phyloP scores from a whole-genome alignment of 2,888 invertebrate genomes.

The Netelia virgata region DNA sequence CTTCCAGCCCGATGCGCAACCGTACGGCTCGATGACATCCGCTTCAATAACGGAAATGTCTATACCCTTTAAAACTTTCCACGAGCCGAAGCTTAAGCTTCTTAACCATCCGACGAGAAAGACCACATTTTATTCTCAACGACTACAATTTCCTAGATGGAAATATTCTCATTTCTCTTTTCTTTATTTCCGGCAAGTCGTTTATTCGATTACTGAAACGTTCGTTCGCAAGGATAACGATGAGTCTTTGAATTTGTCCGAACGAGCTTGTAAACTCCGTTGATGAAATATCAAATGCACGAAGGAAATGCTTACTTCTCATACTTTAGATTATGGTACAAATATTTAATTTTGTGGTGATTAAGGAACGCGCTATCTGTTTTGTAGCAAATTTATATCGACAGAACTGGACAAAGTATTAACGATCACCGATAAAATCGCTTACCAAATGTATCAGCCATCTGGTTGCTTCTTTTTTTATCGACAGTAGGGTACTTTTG shows the following conservation, averaged over 20 bases:
- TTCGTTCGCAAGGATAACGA: conserved; percentile 13
- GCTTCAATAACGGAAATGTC: conserved; percentile 44
- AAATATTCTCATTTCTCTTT: neutral
- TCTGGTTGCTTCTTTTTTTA: neutral
- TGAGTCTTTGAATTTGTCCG: conserved; percentile 36
- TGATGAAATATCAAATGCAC: neutral
- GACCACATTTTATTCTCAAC: neutral
- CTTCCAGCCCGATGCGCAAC: conserved; percentile 29
- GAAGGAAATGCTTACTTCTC: neutral
- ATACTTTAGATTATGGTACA: neutral
- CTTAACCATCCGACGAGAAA: conserved; percentile 18
- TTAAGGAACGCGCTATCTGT: no score
- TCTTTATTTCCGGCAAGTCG: conserved; percentile 58
- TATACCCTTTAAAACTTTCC: conserved; percentile 38
- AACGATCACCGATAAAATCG: conserved; percentile 24
- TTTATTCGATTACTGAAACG: conserved; percentile 18
- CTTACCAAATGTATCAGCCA: neutral
- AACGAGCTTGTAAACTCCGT: neutral
- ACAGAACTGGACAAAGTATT: neutral
- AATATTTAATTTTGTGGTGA: neutral
- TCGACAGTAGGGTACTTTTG: neutral
- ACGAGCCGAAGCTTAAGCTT: conserved; percentile 29
- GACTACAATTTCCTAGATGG: neutral
- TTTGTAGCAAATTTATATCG: neutral
- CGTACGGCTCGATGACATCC: conserved; percentile 50